A percentile compares a stretch with the other conserved stretches of the same genome.
phyloP scores from a whole-genome alignment of 2,113 vertebrate genomes.

The Conger conger region DNA sequence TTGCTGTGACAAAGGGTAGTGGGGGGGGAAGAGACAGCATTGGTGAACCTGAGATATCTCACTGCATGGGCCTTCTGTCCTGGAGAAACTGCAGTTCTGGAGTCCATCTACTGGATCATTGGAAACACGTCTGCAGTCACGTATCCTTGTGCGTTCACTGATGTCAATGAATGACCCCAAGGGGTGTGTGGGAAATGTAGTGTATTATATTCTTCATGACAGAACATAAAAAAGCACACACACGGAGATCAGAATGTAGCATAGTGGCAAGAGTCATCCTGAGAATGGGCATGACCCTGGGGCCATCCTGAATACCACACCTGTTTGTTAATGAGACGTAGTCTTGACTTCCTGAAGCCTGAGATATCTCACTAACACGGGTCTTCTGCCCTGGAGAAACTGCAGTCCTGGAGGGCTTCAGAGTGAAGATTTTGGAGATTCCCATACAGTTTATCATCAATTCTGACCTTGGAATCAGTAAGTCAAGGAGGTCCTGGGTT shows the following conservation, averaged over 20 bases:
- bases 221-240: neutral
- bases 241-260: neutral
- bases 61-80: slow-evolving; percentile 51
- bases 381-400: no score
- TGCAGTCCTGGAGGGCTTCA: no score
- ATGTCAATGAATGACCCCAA: neutral
- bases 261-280: no score
- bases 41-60: neutral
- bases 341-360: no score
- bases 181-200: neutral
- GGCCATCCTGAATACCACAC: neutral
- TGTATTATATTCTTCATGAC: neutral
- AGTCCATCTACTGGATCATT: slow-evolving; percentile 99
- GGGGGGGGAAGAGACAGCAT: neutral
- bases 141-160: slow-evolving; percentile 80
- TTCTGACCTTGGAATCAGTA: no score
- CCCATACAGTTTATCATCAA: no score
- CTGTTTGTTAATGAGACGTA: neutral
- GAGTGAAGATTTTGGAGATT: no score
- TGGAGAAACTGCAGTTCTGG: slow-evolving; percentile 95
- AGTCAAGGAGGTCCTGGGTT: no score
- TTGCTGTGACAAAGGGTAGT: no score
- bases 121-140: slow-evolving; percentile 96
- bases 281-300: neutral
- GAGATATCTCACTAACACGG: no score